Evolutionary conservation across 2,888 invertebrate species (phyloP).

Genomic region (Cepaea hortensis): DNA sequence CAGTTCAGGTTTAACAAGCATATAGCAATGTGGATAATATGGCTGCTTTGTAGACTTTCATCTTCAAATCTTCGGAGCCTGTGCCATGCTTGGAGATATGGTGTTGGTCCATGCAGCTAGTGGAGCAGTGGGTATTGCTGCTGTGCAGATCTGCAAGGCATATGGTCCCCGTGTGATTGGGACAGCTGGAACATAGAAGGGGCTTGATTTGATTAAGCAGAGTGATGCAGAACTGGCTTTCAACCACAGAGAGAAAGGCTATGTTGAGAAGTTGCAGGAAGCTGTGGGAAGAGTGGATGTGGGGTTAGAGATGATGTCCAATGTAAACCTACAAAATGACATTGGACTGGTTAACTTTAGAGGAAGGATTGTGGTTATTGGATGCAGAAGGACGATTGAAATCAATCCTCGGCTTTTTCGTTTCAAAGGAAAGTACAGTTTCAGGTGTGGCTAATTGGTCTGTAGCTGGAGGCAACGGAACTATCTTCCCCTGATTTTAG

Average conservation of each 20-base stretch:
- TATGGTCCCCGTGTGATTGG: slow-evolving; percentile 77
- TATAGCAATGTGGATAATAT: too few relatives aligned
- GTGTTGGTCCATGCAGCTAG: slow-evolving; percentile 80
- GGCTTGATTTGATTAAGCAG: slow-evolving; percentile 76
- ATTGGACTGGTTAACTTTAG: slow-evolving; percentile 75
- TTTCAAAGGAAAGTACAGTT: too few relatives aligned
- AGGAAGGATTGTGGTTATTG: slow-evolving; percentile 77
- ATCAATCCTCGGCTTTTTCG: too few relatives aligned
- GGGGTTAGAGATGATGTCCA: slow-evolving; percentile 80
- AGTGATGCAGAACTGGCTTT: slow-evolving; percentile 78
- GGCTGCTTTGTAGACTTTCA: too few relatives aligned
- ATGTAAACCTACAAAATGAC: slow-evolving; percentile 79
- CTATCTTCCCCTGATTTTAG: too few relatives aligned
- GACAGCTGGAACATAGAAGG: slow-evolving; percentile 78
- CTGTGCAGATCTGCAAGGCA: slow-evolving; percentile 78
- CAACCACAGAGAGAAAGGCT: slow-evolving; percentile 78
- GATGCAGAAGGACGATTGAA: too few relatives aligned
- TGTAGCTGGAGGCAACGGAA: too few relatives aligned
- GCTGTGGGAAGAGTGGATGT: slow-evolving; percentile 77
- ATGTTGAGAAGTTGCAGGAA: slow-evolving; percentile 76
- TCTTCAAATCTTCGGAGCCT: slow-evolving; percentile 66
- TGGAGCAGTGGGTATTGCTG: slow-evolving; percentile 76
- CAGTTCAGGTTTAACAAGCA: too few relatives aligned
- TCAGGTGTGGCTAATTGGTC: too few relatives aligned
- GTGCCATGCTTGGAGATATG: slow-evolving; percentile 75